Evolutionary conservation across 37 sponge, comb jelly and placozoan species (phyloP), one percentile per base, ranked within the genome.

Genomic region (Axinella damicornis): DNA sequence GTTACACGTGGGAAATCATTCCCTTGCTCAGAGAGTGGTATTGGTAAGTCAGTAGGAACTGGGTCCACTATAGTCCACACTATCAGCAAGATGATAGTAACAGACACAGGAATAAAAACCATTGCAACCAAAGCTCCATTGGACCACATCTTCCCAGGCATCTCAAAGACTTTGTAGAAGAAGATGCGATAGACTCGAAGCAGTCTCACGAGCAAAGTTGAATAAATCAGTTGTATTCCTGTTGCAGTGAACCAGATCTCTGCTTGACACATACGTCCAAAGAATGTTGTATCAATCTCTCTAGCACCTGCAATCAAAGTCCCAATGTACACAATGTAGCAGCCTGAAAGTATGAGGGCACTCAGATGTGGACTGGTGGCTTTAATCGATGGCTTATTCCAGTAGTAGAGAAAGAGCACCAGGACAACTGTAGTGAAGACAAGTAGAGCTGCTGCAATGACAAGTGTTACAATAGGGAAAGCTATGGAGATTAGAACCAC

Each of bases 131-230:
- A 21, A 21, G 39, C 37, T 18, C 66, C 9, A 57, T 85, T 71
- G 25, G 59, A 40, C 71, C 78, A 85, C 30, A 77, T 19, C 27
- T 34, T 71, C 41, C 82, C 82, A 30, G 35, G 30, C 38, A 54
- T 69, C 4, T 53, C 22, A 72, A 57, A 82, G 46, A 46, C 46
- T 46, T 9, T 4, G 40, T 71, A 21, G 14, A 71, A 60, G 30
- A 82, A 82, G 27, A 82, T 70, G 1, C 82, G 55, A 35, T 59
- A 71, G 36, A 82, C 82, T 22, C 82, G 32, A 15, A 82, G 40
- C 21, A 82, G 61, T 57, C 82, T 16, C 25, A 71, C 17, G 40
- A 82, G 71, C 25, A 82, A 46, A 16, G 82, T 82, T 34, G 71
- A 34, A 58, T 71, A 71, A 20, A 82, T 71, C 4, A 71, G 35